These are phyloP conservation scores for Camponotus vicinus DNA, from an alignment of 1,140 invertebrate genomes.

Conservation along the genomic window DNA sequence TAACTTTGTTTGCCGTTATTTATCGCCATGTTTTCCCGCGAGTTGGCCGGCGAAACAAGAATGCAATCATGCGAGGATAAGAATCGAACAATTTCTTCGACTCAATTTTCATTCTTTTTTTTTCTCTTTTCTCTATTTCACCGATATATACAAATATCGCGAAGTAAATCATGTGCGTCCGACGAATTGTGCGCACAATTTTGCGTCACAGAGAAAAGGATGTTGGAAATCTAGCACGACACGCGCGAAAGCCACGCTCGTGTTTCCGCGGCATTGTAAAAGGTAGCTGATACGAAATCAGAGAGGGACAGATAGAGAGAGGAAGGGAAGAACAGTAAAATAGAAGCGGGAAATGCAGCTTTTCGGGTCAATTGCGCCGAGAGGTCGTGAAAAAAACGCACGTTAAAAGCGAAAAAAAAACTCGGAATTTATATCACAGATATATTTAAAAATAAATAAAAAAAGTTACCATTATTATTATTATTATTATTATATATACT, in stretches of 20 bases:
- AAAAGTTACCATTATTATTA: not conserved
- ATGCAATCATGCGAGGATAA: not conserved
- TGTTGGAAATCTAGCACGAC: slow-evolving; percentile 80
- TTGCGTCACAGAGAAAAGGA: slow-evolving; percentile 66
- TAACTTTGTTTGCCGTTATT: not conserved
- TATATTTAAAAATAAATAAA: not conserved
- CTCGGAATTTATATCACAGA: not conserved
- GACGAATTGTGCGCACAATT: slow-evolving; percentile 20
- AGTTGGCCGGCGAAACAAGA: not conserved
- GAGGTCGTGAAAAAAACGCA: slow-evolving; percentile 22
- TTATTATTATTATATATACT: not conserved
- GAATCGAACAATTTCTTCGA: not conserved
- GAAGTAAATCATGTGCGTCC: slow-evolving; percentile 2
- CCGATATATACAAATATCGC: not conserved
- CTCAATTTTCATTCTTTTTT: not conserved
- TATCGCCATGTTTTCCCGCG: not conserved
- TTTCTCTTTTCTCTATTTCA: not conserved
- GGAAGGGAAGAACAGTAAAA: slow-evolving; percentile 32
- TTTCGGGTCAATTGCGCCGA: slow-evolving; percentile 46
- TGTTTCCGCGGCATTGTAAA: slow-evolving; percentile 81
- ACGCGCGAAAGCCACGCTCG: slow-evolving; percentile 75
- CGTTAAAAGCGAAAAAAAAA: not conserved
- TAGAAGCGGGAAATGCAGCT: slow-evolving; percentile 39
- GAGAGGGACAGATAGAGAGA: slow-evolving; percentile 37
- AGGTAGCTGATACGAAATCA: slow-evolving; percentile 49